Evolutionary conservation across 2,113 vertebrate genomes (phyloP).

Genomic region (Cricetomys ansorgei): DNA sequence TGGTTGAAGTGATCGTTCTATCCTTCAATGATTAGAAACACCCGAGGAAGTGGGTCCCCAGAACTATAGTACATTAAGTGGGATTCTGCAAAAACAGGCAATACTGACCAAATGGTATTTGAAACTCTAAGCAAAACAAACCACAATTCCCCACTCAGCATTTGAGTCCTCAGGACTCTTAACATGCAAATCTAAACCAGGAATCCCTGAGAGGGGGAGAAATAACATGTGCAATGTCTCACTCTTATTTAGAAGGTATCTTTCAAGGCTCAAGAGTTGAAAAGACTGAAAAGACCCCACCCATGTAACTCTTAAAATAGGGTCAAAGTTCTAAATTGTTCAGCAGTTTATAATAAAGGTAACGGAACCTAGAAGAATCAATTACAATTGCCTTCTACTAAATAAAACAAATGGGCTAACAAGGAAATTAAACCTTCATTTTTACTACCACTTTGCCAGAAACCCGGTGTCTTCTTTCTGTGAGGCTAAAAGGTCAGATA

Average conservation of each 20-base stretch:
- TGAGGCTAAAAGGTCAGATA: background rate
- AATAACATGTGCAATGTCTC: background rate
- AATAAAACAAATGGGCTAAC: background rate
- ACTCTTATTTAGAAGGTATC: constrained; percentile 35
- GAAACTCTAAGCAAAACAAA: constrained; percentile 1
- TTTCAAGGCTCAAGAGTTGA: background rate
- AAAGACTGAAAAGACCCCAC: background rate
- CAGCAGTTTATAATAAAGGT: constrained; percentile 4
- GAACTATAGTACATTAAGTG: background rate
- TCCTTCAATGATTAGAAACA: background rate
- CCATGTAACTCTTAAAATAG: background rate
- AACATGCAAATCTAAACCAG: background rate
- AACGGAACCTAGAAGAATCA: background rate
- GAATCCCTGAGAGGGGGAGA: background rate
- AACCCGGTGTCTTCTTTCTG: background rate
- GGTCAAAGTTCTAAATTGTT: background rate
- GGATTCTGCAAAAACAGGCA: constrained; percentile 21
- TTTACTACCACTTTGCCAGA: background rate
- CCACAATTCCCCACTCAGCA: background rate
- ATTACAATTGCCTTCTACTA: background rate
- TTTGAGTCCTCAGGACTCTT: background rate
- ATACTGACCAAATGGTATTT: background rate
- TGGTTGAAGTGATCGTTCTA: background rate
- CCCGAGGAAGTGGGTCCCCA: background rate
- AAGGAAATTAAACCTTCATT: background rate